Conservation (phyloP, 2,113 vertebrate genomes). For the Taurulus bubalis region DNA sequence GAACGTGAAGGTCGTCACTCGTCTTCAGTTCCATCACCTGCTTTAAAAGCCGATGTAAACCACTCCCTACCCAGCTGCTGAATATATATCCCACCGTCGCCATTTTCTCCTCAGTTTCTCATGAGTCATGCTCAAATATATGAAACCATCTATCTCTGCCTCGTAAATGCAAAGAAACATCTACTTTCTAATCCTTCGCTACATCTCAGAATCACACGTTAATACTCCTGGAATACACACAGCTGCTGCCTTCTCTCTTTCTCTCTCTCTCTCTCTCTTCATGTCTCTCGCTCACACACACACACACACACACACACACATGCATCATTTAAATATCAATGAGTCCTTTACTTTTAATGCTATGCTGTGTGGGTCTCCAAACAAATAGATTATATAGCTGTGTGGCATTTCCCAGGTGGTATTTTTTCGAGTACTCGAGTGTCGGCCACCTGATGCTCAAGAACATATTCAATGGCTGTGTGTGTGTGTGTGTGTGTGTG, state of each 20-base stretch:
- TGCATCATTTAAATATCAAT: conserved; percentile 65
- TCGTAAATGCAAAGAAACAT: conserved; percentile 51
- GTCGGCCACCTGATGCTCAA: conserved; percentile 66
- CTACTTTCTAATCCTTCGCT: conserved; percentile 35
- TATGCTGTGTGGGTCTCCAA: conserved; percentile 25
- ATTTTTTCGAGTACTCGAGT: conserved; percentile 46
- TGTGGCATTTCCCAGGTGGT: conserved; percentile 68
- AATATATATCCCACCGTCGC: not conserved
- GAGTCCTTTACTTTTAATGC: conserved; percentile 48
- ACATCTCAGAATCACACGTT: conserved; percentile 42
- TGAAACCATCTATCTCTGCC: conserved; percentile 60
- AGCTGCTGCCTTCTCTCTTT: conserved; percentile 40
- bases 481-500: conserved; percentile 24
- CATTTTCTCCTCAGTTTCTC: not conserved
- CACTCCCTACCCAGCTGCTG: too few relatives aligned
- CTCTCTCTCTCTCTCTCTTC: not conserved
- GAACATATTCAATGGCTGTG: conserved; percentile 36
- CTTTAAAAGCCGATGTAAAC: too few relatives aligned
- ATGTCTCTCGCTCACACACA: not conserved
- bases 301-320: conserved; percentile 12
- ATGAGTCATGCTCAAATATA: conserved; percentile 4
- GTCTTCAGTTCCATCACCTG: too few relatives aligned
- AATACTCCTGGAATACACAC: conserved; percentile 26
- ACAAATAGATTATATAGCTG: conserved; percentile 70
- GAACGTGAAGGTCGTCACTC: not conserved